phyloP scores from a whole-genome alignment of 2,797 vertebrate genomes.

The Falco columbarius region DNA sequence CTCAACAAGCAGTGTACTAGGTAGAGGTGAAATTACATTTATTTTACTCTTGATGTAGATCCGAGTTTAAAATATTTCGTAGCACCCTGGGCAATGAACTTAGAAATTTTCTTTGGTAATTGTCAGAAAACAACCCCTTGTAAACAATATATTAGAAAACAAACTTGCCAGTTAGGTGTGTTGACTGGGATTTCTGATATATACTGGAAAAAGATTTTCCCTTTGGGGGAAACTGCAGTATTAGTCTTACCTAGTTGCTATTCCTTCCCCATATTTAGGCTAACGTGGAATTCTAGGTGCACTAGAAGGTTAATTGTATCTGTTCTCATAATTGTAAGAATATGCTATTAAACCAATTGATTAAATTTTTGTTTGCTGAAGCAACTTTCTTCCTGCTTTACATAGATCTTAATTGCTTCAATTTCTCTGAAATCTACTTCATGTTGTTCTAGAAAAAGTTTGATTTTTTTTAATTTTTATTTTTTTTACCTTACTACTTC shows the following conservation, averaged over 20 bases:
- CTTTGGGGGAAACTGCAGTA: neutral
- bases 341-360: neutral
- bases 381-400: neutral
- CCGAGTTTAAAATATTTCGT: neutral
- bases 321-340: neutral
- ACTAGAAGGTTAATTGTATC: neutral
- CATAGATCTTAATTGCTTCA: neutral
- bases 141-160: neutral
- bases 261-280: neutral
- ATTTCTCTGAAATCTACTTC: neutral
- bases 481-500: neutral
- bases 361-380: neutral
- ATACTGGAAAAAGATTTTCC: neutral
- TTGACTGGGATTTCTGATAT: neutral
- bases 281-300: neutral
- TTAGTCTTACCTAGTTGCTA: neutral
- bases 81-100: neutral
- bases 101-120: neutral
- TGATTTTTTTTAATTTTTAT: neutral
- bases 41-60: neutral
- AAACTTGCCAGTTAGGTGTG: neutral
- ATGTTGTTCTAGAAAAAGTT: neutral
- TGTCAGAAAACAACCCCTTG: neutral
- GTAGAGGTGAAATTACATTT: neutral
- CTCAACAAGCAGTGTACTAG: neutral